A percentile compares a stretch with the other conserved stretches of the same genome.
Evolutionary conservation across 2,888 invertebrate genomes (phyloP).

Genomic region (Meghimatium bilineatum): DNA sequence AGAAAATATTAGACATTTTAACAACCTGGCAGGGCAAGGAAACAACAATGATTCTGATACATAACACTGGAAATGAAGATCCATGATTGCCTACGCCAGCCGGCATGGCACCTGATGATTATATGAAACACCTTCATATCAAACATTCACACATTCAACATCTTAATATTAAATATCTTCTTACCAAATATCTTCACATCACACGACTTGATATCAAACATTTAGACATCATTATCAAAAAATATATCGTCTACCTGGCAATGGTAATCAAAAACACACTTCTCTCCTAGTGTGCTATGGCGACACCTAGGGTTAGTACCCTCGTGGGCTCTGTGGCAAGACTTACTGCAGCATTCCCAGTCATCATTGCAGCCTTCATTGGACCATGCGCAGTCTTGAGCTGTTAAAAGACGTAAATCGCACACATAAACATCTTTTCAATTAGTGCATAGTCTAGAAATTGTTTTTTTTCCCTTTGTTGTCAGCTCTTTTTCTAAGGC

Average conservation of each 20-base stretch:
- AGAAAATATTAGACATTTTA: no score
- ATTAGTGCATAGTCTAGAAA: no score
- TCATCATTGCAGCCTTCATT: conserved; percentile 63
- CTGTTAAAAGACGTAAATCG: not conserved
- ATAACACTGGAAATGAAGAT: no score
- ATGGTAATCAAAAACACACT: conserved; percentile 65
- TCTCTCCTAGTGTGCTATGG: conserved; percentile 58
- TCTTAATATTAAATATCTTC: not conserved
- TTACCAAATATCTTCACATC: not conserved
- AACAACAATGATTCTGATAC: no score
- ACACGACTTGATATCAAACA: not conserved
- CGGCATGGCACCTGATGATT: no score
- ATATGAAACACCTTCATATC: no score
- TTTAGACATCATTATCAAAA: not conserved
- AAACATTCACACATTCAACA: not conserved
- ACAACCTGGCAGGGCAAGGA: no score
- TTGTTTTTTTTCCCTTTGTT: not conserved
- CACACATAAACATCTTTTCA: not conserved
- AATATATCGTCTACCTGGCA: conserved; percentile 50
- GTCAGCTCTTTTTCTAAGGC: not conserved
- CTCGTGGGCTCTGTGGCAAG: conserved; percentile 61
- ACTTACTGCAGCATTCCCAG: conserved; percentile 63
- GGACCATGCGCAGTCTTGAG: conserved; percentile 60
- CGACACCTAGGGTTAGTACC: conserved; percentile 63
- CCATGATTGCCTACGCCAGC: no score